Percentiles rank a stretch among this genome's conserved stretches.
Evolutionary conservation across 2,888 invertebrate genomes (phyloP).

Genomic region (Suillia variegata): DNA sequence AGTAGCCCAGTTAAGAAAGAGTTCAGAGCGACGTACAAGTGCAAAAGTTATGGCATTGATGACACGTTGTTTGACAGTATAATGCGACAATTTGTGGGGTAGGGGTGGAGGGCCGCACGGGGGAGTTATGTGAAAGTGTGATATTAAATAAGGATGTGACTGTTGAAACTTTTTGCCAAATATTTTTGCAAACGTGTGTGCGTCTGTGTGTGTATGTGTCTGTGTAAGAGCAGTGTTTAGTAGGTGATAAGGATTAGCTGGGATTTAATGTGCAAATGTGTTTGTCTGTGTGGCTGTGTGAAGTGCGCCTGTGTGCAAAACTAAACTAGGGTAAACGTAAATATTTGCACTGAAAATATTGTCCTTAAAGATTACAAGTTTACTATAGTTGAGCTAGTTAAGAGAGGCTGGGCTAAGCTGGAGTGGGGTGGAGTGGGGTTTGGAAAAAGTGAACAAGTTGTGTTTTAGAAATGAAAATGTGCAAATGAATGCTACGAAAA

Average conservation of each 20-base stretch:
- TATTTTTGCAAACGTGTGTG: not conserved
- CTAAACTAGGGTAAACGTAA: conserved; percentile 1
- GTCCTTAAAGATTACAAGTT: not conserved
- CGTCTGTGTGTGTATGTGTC: not conserved
- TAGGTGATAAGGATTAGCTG: conserved; percentile 1
- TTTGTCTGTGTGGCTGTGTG: too few species aligned
- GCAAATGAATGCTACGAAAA: too few species aligned
- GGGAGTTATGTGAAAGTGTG: not conserved
- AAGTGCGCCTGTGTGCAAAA: too few species aligned
- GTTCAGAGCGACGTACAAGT: not conserved
- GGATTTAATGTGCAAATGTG: conserved; percentile 4
- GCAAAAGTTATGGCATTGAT: conserved; percentile 1
- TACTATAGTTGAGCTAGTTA: not conserved
- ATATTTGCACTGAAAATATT: not conserved
- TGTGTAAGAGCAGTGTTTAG: not conserved
- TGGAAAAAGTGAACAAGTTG: too few species aligned
- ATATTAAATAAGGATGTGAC: conserved; percentile 1
- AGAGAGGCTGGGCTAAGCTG: not conserved
- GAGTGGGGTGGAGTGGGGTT: too few species aligned
- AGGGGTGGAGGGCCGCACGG: too few species aligned
- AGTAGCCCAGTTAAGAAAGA: not conserved
- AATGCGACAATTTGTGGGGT: conserved; percentile 6
- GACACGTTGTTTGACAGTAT: not conserved
- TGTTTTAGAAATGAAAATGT: too few species aligned
- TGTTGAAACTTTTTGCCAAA: not conserved